Evolutionary conservation across 2,113 vertebrate species (phyloP).

Genomic region (Smithornis capensis): DNA sequence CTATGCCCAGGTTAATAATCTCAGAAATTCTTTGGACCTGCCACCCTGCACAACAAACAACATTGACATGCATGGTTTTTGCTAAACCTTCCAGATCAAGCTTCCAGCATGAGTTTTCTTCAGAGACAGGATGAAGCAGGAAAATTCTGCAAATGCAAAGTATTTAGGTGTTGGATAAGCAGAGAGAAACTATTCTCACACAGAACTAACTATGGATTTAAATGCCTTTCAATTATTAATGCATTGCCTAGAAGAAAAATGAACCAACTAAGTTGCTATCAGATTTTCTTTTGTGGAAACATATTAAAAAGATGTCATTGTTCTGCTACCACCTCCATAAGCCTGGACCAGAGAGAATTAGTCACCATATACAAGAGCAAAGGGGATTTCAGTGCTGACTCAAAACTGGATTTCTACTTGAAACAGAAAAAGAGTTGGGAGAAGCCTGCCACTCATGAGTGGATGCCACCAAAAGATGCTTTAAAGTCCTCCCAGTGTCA

Average conservation of each 20-base stretch:
- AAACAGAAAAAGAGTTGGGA: background rate
- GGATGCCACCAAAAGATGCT: background rate
- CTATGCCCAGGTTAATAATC: background rate
- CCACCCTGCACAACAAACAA: background rate
- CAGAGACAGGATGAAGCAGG: background rate
- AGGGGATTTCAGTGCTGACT: background rate
- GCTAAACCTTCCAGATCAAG: background rate
- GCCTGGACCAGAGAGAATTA: background rate
- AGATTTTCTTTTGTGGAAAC: background rate
- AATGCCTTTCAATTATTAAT: background rate
- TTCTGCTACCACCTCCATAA: background rate
- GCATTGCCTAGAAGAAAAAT: background rate
- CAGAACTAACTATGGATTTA: background rate
- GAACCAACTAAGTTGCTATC: background rate
- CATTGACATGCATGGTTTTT: background rate
- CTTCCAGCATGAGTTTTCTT: background rate
- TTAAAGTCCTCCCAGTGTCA: background rate
- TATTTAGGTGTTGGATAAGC: background rate
- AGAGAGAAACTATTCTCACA: background rate
- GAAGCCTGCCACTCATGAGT: background rate
- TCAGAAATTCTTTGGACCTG: background rate
- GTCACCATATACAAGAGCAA: background rate
- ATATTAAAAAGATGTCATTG: background rate
- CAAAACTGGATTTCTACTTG: background rate
- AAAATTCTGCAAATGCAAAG: background rate